Conservation (phyloP, 2,113 vertebrate genomes). For the Trinectes maculatus region DNA sequence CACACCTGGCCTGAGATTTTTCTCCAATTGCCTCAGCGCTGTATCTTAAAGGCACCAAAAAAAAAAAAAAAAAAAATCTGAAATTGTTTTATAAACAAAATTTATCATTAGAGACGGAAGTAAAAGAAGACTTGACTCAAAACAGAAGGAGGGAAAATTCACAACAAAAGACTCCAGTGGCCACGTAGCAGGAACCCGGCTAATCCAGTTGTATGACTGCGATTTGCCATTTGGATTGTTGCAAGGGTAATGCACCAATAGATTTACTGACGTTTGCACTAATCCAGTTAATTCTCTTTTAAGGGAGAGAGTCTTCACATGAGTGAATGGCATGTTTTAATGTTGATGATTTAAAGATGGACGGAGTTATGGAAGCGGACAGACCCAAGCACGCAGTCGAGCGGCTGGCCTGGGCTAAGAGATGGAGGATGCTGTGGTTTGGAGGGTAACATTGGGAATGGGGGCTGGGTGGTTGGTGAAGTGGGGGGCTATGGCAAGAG, state of each 20-base stretch:
- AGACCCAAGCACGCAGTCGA: constrained; percentile 35
- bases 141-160: constrained; percentile 16
- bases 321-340: constrained; percentile 71
- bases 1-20: constrained; percentile 64
- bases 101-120: constrained; percentile 35
- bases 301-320: constrained; percentile 76
- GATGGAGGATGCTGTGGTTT: constrained; percentile 24
- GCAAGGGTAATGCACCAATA: constrained; percentile 66
- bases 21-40: constrained; percentile 17
- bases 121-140: constrained; percentile 38
- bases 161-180: constrained; percentile 46
- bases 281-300: constrained; percentile 84
- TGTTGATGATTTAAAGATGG: constrained; percentile 77
- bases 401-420: constrained; percentile 4
- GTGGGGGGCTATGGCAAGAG: constrained; percentile 21
- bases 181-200: constrained; percentile 36
- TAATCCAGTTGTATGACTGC: constrained; percentile 65
- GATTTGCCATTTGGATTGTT: constrained; percentile 73
- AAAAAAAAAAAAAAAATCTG: constrained; percentile 11
- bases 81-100: constrained; percentile 55
- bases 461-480: neutral
- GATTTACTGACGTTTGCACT: constrained; percentile 81
- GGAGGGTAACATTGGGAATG: constrained; percentile 9
- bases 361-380: constrained; percentile 63
- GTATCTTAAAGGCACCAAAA: constrained; percentile 20